These are phyloP conservation scores for Odontophorus gujanensis DNA, from an alignment of 2,113 vertebrate genomes.

Conservation along the genomic window DNA sequence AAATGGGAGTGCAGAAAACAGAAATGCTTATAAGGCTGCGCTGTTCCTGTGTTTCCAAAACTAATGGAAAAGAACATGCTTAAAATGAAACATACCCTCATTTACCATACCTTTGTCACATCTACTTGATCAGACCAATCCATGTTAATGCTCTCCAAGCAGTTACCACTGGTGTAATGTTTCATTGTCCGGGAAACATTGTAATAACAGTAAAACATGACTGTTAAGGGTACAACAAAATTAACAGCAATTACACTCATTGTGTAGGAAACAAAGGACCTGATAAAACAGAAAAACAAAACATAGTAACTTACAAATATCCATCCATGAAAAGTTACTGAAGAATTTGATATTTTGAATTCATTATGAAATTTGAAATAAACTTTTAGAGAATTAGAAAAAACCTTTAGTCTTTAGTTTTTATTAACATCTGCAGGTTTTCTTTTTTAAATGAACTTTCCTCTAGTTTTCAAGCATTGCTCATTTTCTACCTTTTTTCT, in stretches of 20 bases:
- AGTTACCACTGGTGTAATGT: slow-evolving; percentile 77
- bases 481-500: background rate
- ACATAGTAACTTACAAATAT: slow-evolving; percentile 58
- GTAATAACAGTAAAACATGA: slow-evolving; percentile 98
- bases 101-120: slow-evolving; percentile 89
- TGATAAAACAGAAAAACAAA: slow-evolving; percentile 77
- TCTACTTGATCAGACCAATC: slow-evolving; percentile 96
- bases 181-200: slow-evolving; percentile 87
- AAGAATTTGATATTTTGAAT: background rate
- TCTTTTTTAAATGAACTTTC: background rate
- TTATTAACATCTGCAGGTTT: background rate
- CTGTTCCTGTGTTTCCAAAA: background rate
- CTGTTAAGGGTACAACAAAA: slow-evolving; percentile 89
- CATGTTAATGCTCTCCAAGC: slow-evolving; percentile 79
- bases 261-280: slow-evolving; percentile 95
- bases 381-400: background rate
- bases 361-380: background rate
- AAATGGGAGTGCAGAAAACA: background rate
- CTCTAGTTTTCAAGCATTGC: background rate
- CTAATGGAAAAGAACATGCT: background rate
- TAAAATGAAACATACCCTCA: background rate
- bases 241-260: slow-evolving; percentile 93
- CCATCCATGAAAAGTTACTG: background rate
- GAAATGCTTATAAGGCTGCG: background rate
- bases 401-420: background rate